phyloP scores from a whole-genome alignment of 2,797 vertebrate species.

The Molothrus ater region DNA sequence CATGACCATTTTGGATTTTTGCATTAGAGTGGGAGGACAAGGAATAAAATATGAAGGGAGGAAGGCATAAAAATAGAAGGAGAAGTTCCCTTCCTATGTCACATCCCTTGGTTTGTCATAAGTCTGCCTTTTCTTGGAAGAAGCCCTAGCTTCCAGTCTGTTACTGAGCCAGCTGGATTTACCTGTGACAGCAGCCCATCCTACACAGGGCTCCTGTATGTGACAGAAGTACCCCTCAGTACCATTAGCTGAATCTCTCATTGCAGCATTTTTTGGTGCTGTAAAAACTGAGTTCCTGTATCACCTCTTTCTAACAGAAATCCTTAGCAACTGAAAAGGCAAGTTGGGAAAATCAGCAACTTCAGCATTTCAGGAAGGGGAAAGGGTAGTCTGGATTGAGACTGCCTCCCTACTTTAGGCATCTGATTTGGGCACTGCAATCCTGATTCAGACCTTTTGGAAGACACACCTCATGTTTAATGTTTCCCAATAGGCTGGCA shows the following conservation, averaged over 20 bases:
- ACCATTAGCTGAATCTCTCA: neutral
- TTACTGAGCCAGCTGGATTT: neutral
- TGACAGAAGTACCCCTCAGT: neutral
- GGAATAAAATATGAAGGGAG: neutral
- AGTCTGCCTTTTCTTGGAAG: neutral
- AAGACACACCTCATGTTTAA: neutral
- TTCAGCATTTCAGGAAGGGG: neutral
- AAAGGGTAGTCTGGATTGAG: neutral
- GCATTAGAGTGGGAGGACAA: neutral
- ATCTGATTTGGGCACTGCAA: neutral
- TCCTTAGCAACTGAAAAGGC: neutral
- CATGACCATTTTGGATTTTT: neutral
- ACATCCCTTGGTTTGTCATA: fast-evolving
- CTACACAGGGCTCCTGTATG: neutral
- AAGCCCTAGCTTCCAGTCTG: neutral
- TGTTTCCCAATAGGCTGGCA: neutral
- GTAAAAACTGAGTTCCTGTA: neutral
- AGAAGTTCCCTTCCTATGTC: neutral
- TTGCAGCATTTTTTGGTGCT: neutral
- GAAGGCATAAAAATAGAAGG: neutral
- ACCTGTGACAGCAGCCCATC: neutral
- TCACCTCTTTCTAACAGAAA: neutral
- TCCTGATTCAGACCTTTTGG: constrained; percentile 29
- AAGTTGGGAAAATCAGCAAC: neutral
- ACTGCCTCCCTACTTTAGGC: neutral